Base-by-base conservation (phyloP, 2,888 invertebrate species). In the Limnephilus lunatus region DNA sequence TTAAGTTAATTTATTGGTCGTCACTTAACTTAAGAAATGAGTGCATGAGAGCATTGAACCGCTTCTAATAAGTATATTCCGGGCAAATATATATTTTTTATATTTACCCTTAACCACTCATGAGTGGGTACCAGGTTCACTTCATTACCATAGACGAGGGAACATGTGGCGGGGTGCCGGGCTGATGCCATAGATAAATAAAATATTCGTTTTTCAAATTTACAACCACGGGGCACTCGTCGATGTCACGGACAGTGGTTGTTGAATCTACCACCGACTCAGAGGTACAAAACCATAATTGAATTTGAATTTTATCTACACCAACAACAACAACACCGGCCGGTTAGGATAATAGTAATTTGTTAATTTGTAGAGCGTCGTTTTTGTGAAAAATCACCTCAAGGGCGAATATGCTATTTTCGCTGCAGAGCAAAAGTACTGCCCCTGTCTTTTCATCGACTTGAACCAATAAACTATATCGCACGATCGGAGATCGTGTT, bases 141-240 rank as follows among this genome's bases (percentile, higher is more conserved):
- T 68, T 53, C 35, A 92, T 92, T 92, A 91, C 81, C 92, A 92
- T 92, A 92, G 81, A 88, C 88, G 39, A 85, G 80, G 68, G 91
- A 88, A 89, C 92, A 92, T 92, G 91, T 91, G 92, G 90, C 48
- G 48, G 86, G 82, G 87, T 80, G 86, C 90, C 83, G 35, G 88
- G 68, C 19, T 80, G 68, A 53, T 88, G 31, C 32, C n/a, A 32
- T 19, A 53, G 88, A 88, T 88, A 88, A 30, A 39, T 86, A 48
- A 86, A 68, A 86, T 86, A 44, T 44, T 31, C 30, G 80, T 68
- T 68, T 31, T 30, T 88, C 32, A 80, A 88, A 88, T 88, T 88
- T 80, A 68, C 68, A 68, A 68, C 68, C 68, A 68, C 9, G 15
- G 88, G 88, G 30, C 88, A 32, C 25, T 31, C 14, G 88, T 11